phyloP scores from a whole-genome alignment of 2,888 invertebrate genomes.

The Micropterix aruncella region DNA sequence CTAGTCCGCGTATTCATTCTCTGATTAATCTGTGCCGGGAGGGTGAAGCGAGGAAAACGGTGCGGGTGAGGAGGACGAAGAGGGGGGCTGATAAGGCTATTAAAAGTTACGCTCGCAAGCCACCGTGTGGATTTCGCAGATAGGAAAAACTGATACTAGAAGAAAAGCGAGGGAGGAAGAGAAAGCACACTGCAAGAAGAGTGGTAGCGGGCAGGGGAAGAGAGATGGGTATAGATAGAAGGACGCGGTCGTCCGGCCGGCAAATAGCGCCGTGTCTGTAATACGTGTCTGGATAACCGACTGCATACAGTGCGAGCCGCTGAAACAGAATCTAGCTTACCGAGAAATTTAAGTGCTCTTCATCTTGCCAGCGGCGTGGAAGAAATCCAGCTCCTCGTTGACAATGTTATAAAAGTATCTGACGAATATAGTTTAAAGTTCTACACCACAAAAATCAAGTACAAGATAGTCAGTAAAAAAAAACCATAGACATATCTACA shows the following conservation, averaged over 20 bases:
- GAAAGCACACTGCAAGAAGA: slow-evolving; percentile 3
- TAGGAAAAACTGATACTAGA: slow-evolving; percentile 18
- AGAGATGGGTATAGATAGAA: not conserved
- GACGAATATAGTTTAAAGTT: too few relatives aligned
- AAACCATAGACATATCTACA: too few relatives aligned
- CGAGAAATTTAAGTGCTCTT: too few relatives aligned
- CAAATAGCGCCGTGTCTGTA: not conserved
- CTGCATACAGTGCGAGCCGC: too few relatives aligned
- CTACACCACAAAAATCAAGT: too few relatives aligned
- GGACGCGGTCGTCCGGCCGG: not conserved
- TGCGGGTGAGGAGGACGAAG: slow-evolving; percentile 21
- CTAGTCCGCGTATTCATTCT: too few relatives aligned
- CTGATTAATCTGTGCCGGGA: too few relatives aligned
- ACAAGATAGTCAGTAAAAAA: too few relatives aligned
- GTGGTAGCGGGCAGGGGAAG: not conserved
- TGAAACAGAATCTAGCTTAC: too few relatives aligned
- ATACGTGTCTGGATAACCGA: not conserved
- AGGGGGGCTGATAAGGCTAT: slow-evolving; percentile 35
- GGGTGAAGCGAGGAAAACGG: slow-evolving; percentile 14
- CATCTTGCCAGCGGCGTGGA: too few relatives aligned
- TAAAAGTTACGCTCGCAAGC: slow-evolving; percentile 34
- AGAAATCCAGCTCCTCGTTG: too few relatives aligned
- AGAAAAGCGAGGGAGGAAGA: slow-evolving; percentile 16
- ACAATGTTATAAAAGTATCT: too few relatives aligned
- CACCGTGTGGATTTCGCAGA: slow-evolving; percentile 19